These are phyloP conservation scores for Copidosoma floridanum DNA, from an alignment of 1,140 invertebrate species.

Conservation along the genomic window DNA sequence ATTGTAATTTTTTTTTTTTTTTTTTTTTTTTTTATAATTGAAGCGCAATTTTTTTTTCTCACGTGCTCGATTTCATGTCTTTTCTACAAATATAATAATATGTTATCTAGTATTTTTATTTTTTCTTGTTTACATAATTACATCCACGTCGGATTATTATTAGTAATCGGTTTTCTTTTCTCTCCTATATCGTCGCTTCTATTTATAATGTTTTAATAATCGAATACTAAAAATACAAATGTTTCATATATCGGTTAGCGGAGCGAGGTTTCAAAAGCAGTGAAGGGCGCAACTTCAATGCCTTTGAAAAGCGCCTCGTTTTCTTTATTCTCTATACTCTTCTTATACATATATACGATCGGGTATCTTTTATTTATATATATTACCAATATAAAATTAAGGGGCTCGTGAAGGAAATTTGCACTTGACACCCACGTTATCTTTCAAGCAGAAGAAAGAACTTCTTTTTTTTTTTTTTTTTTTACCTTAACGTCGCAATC, in stretches of 20 bases:
- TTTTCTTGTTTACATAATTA: conserved; percentile 42
- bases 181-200: conserved; percentile 40
- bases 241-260: conserved; percentile 42
- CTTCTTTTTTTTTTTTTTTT: too few relatives aligned
- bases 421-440: conserved; percentile 24
- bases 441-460: conserved; percentile 15
- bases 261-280: conserved; percentile 39
- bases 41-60: conserved; percentile 49
- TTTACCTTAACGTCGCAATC: too few relatives aligned
- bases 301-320: conserved; percentile 38
- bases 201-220: conserved; percentile 50
- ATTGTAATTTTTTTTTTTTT: conserved; percentile 48
- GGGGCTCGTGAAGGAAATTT: conserved; percentile 43
- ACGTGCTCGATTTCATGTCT: conserved; percentile 44
- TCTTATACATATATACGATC: conserved; percentile 40
- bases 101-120: conserved; percentile 52
- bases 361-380: conserved; percentile 46
- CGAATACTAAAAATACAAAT: conserved; percentile 57
- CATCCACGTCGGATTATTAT: conserved; percentile 53
- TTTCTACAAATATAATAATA: conserved; percentile 58
- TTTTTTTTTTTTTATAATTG: conserved; percentile 47
- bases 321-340: conserved; percentile 29
- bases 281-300: conserved; percentile 31
- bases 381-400: conserved; percentile 46
- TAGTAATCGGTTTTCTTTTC: conserved; percentile 42